Base-by-base conservation (phyloP, 2,888 invertebrate genomes). In the Cylindroiulus punctatus region DNA sequence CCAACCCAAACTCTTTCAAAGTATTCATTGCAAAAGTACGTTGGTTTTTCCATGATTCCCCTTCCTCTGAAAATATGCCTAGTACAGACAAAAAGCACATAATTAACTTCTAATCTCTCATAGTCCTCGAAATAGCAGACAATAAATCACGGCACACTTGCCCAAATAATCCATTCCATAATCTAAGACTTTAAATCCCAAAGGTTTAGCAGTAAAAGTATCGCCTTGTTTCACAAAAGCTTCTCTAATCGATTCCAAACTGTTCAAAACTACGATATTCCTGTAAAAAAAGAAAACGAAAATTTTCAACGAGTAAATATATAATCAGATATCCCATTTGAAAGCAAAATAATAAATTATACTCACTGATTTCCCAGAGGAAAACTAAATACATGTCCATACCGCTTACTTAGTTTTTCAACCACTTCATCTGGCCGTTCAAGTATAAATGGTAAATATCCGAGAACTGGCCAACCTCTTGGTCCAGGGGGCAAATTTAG, bases 241-340 rank as follows among this genome's bases (percentile, higher is more conserved):
- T 26, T 83, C 83, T 83, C 44, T 83, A 22, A 83, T 83, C 0
- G 83, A 40, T 40, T 83, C 83, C 40, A 83, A 40, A 44, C 40
- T 83, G 36, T 83, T 83, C 40, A 83, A 83, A 83, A 83, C n/a
- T n/a, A 83, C 83, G 32, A 83, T 26, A 83, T 83, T 83, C 14
- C 83, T 83, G n/a, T n/a, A 83, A 83, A 42, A 44, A 30, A 14
- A 82, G 4, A 32, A 19, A 82, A 82, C 8, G 57, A 65, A 22
- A 22, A 36, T 36, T n/a, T n/a, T n/a, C n/a, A n/a, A 7, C 10
- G 22, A n/a, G 4, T n/a, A 22, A 65, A 1, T 36, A 22, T 22
- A 22, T 22, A 5, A 22, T 17, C 10, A 44, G 44, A 65, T 65
- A n/a, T 65, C 30, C 8, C 30, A 4, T 22, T 26, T 12, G 22